Conservation (phyloP, 2,797 vertebrate species). For the Pygocentrus nattereri region DNA sequence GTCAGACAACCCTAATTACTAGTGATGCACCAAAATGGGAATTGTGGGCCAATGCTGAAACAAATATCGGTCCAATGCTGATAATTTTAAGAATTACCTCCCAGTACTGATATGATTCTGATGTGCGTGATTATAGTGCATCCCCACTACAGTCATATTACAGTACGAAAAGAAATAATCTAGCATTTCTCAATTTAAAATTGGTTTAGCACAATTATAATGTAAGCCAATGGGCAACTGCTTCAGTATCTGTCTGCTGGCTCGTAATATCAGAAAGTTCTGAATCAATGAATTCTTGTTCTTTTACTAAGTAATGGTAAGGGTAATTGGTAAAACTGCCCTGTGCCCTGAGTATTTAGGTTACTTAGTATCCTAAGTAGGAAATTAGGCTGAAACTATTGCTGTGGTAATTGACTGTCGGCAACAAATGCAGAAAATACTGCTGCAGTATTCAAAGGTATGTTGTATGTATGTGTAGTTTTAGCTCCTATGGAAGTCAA, state of each 20-base stretch:
- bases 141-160: background rate
- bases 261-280: background rate
- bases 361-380: no score
- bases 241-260: background rate
- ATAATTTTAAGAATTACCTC: no score
- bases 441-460: background rate
- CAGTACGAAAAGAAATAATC: background rate
- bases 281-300: background rate
- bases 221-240: background rate
- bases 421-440: background rate
- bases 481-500: no score
- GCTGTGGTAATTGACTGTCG: background rate
- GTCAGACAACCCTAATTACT: background rate
- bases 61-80: no score
- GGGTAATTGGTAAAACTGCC: no score
- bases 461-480: background rate
- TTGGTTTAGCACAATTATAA: background rate
- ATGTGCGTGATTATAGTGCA: no score
- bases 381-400: background rate
- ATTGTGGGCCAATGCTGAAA: no score
- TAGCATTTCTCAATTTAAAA: background rate
- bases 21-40: no score
- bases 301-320: background rate
- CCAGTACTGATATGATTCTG: no score
- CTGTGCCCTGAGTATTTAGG: no score